Evolutionary conservation across 2,888 invertebrate species (phyloP).

Genomic region (Drosophila paramelanica): DNA sequence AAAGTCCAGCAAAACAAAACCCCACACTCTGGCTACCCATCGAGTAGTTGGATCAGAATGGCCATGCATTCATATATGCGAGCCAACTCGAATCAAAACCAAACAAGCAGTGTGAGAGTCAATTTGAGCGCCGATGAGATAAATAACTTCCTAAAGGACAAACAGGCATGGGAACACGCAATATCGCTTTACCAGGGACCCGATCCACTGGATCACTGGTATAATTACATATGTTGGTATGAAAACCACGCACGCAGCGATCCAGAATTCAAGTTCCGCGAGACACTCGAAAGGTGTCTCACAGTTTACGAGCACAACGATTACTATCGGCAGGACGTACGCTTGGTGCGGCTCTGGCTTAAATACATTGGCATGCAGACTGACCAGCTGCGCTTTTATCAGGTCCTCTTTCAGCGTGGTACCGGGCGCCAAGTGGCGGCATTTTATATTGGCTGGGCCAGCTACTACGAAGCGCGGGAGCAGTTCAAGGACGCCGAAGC

Average conservation of each 20-base stretch:
- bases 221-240: constrained; percentile 95
- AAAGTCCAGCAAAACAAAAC: constrained; percentile 4
- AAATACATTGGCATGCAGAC: constrained; percentile 94
- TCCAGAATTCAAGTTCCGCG: constrained; percentile 96
- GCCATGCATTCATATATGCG: constrained; percentile 78
- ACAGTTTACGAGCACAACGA: constrained; percentile 92
- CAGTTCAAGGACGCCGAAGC: constrained; percentile 94
- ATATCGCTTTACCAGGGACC: constrained; percentile 93
- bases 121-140: constrained; percentile 77
- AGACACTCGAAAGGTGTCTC: constrained; percentile 93
- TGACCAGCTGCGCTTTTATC: constrained; percentile 92
- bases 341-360: constrained; percentile 95
- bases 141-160: constrained; percentile 83
- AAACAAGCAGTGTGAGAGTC: constrained; percentile 46
- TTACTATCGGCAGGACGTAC: constrained; percentile 93
- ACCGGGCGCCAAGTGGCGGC: constrained; percentile 93
- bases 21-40: constrained; percentile 7
- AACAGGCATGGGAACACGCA: constrained; percentile 91
- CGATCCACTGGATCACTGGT: constrained; percentile 96
- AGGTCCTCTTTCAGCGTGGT: constrained; percentile 91
- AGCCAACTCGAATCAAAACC: constrained; percentile 56
- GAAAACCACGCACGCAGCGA: constrained; percentile 91
- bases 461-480: constrained; percentile 92
- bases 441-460: constrained; percentile 96
- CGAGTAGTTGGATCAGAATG: constrained; percentile 41